Evolutionary conservation across 1,140 invertebrate genomes (phyloP), one percentile per base, ranked within the genome.

Genomic region (Andricus grossulariae): DNA sequence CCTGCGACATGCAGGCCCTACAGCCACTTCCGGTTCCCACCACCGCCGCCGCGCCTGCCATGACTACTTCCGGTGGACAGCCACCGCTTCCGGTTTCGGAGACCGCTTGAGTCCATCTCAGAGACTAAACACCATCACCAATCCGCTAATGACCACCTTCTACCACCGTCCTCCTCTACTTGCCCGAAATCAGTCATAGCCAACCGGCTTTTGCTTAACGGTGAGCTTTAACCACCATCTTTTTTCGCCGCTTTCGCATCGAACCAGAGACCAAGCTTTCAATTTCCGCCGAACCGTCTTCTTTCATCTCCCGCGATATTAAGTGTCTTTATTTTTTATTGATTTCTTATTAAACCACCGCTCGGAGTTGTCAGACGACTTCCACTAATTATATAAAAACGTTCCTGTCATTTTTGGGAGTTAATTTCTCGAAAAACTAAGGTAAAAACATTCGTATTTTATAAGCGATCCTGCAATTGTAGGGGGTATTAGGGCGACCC

Each of bases 1-100:
- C 88, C 86, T 91, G 88, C 87, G 90, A 91, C 88, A 91, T 91
- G 90, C 90, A 91, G 90, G 89, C 88, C 85, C 87, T 91, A 84
- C 89, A 89, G 88, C 89, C 90, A 88, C 90, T 91, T 90, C 88
- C 90, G 88, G 88, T 89, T 79, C 88, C 89, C 76, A 88, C 81
- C 84, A 81, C 85, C 80, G 87, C 85, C 84, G 85, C 85, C 82
- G 87, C 86, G 88, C 84, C 90, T 87, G 89, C 86, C 82, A 89
- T 90, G 87, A 88, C 88, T 87, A 90, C 89, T 89, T 89, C 90
- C 84, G 89, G 87, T 88, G 89, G 87, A 45, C 89, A 89, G 85
- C 85, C 88, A 88, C 88, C 88, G 80, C 87, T 86, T 84, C 84
- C 88, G 83, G 82, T 90, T 85, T 88, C 90, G 86, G 90, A 91